A percentile compares a stretch with the other conserved stretches of the same genome.
Conservation (phyloP, 2,888 invertebrate species). For the Carterocephalus palaemon region DNA sequence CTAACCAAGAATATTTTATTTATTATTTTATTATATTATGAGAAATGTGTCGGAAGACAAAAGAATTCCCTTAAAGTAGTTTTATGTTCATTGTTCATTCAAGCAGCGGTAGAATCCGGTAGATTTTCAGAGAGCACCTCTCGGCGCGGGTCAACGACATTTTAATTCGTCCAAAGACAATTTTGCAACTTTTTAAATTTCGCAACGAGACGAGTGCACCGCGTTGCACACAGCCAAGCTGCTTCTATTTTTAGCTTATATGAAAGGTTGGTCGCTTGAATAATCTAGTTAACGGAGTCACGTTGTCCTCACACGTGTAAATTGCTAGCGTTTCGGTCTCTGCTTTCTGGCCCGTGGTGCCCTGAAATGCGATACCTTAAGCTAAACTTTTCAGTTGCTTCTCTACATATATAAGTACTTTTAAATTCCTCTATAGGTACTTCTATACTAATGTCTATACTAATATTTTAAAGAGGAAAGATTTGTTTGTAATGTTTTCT, state of each 20-base stretch:
- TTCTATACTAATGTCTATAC: too few species aligned
- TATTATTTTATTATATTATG: too few species aligned
- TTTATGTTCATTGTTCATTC: too few species aligned
- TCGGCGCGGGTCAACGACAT: slow-evolving; percentile 17
- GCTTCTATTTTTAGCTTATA: slow-evolving; percentile 48
- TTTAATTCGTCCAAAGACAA: slow-evolving; percentile 10
- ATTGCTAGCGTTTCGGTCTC: slow-evolving; percentile 20
- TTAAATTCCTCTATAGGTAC: too few species aligned
- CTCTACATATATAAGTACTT: neutral
- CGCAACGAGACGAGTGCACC: slow-evolving; percentile 28
- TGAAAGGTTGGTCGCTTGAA: slow-evolving; percentile 46
- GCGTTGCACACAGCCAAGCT: slow-evolving; percentile 35
- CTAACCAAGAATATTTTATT: too few species aligned
- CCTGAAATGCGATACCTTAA: slow-evolving; percentile 8
- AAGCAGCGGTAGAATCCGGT: too few species aligned
- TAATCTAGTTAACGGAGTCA: slow-evolving; percentile 47
- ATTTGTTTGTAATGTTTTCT: too few species aligned
- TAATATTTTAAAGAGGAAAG: too few species aligned
- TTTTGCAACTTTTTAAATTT: slow-evolving; percentile 23
- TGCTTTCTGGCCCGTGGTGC: neutral
- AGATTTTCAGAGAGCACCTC: slow-evolving; percentile 12
- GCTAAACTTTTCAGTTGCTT: neutral
- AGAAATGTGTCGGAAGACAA: too few species aligned
- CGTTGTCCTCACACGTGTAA: slow-evolving; percentile 44
- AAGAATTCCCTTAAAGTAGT: too few species aligned